Evolutionary conservation across 2,113 vertebrate species (phyloP), one percentile per base, ranked within the genome.

Genomic region (Accipiter cooperii): DNA sequence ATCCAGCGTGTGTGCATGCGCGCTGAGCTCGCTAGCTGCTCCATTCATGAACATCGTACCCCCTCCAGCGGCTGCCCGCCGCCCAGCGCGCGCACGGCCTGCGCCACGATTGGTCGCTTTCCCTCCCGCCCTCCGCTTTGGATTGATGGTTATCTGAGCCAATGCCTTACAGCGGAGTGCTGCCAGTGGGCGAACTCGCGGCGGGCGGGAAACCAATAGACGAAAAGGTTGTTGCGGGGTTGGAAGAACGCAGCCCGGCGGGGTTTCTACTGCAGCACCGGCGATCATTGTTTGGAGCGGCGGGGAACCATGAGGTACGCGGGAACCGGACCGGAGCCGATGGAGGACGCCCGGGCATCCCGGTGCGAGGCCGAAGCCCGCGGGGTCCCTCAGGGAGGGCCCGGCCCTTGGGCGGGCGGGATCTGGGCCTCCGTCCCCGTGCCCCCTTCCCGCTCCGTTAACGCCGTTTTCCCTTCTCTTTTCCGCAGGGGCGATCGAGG

Each of bases 11-110:
- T 1, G 36, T 33, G 58, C 82, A 64, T 64, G 58, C 26, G 69
- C 57, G 1, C 38, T 4, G 4, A 8, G 0, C 6, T 2, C 10
- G 1, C 13, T 11, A 2, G 1, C 5, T 1, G 4, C 4, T 13
- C 7, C 8, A 65, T 65, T 55, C 17, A 8, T 17, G 17, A 36
- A 8, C 34, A 0, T 6, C 17, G 28, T 7, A 9, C 83, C 5
- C 70, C 83, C 70, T 18, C 70, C 40, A 75, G 83, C 40, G 83
- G 70, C 49, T 60, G 21, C 82, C 13, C 21, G 7, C 46, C 42
- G 40, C 42, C 42, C 65, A 24, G 66, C 49, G 51, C 20, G 21
- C 31, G 33, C 40, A 3, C 26, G 10, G 31, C 61, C 38, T 4
- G 13, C 57, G 12, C 47, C 38, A 1, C 6, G 80, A 49, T 4